phyloP scores from a whole-genome alignment of 2,113 vertebrate genomes.

The Phylloscopus whistleri region DNA sequence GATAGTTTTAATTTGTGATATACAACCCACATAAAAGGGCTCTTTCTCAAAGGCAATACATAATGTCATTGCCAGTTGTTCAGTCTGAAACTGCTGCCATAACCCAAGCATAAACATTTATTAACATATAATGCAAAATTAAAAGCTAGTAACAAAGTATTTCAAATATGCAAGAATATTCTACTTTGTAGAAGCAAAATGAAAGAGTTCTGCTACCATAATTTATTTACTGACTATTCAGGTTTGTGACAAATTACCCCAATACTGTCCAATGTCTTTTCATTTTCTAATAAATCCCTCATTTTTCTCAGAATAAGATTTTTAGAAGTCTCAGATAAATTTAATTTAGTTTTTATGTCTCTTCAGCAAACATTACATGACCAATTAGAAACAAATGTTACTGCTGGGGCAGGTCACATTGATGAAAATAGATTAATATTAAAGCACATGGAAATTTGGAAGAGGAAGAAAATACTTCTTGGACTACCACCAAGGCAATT shows the following conservation, averaged over 20 bases:
- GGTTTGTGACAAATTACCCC: not conserved
- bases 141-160: not conserved
- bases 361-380: not conserved
- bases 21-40: not conserved
- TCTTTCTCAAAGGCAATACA: not conserved
- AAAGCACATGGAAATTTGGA: constrained; percentile 28
- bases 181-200: not conserved
- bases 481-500: constrained; percentile 18
- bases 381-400: not conserved
- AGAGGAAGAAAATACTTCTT: constrained; percentile 25
- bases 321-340: not conserved
- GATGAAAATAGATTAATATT: constrained; percentile 28
- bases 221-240: not conserved
- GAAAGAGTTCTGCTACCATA: not conserved
- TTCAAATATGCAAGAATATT: constrained; percentile 2
- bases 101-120: not conserved
- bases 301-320: not conserved
- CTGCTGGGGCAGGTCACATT: not conserved
- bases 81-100: not conserved
- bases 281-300: not conserved
- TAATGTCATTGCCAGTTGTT: not conserved
- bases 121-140: not conserved
- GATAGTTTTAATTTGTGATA: not conserved
- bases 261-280: not conserved
- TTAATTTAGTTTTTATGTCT: not conserved